These are phyloP conservation scores for Brachionus sp. DNA, from an alignment of 1,140 invertebrate species.

Conservation along the genomic window DNA sequence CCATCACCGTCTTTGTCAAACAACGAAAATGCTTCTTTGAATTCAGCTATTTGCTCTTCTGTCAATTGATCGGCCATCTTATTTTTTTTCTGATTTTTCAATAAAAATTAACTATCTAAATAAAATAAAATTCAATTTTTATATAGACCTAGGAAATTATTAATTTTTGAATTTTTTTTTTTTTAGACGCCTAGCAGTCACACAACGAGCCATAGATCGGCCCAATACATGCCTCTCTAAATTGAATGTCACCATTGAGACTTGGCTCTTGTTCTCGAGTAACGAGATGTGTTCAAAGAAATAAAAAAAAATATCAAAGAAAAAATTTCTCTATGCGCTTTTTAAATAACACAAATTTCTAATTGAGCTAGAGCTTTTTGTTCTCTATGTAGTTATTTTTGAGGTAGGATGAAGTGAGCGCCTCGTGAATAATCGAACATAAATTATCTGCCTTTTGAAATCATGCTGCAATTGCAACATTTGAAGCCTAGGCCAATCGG, in stretches of 20 bases:
- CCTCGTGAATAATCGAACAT: neutral
- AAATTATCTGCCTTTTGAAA: conserved; percentile 3
- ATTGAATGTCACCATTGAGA: neutral
- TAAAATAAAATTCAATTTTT: neutral
- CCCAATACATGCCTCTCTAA: neutral
- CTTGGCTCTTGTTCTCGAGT: neutral
- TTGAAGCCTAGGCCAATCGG: neutral
- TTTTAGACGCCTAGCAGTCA: neutral
- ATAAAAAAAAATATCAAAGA: neutral
- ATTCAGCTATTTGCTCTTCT: conserved; percentile 96
- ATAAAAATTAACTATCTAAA: neutral
- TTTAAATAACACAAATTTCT: conserved; percentile 14
- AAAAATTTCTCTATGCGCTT: neutral
- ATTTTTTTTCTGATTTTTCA: neutral
- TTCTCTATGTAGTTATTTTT: conserved; percentile 2
- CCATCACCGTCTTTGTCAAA: conserved; percentile 99
- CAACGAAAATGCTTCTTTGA: conserved; percentile 98
- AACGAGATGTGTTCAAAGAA: no score
- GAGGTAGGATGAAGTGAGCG: conserved; percentile 28
- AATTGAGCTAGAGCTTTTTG: conserved; percentile 28
- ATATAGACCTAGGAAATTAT: neutral
- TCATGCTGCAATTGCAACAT: conserved; percentile 36
- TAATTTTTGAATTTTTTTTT: no score
- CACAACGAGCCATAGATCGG: neutral
- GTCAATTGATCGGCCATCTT: conserved; percentile 84